phyloP scores from a whole-genome alignment of 2,888 invertebrate genomes.

The Erynnis tages region DNA sequence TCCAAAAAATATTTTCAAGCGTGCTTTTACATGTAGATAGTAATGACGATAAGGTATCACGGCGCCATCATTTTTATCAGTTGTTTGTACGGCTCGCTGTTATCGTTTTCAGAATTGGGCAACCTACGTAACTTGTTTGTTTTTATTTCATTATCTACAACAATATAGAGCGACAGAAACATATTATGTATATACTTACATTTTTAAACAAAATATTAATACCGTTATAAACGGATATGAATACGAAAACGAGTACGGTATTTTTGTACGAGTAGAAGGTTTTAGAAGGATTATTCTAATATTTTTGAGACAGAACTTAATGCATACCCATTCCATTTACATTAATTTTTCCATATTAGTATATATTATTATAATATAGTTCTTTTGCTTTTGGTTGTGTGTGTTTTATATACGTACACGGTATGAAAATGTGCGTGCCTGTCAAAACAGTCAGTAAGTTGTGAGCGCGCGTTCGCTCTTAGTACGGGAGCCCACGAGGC shows the following conservation, averaged over 20 bases:
- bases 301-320: too few relatives aligned
- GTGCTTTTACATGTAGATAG: conserved; percentile 20
- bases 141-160: conserved; percentile 31
- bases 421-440: too few relatives aligned
- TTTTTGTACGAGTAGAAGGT: not conserved
- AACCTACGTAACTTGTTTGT: conserved; percentile 41
- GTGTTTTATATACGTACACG: too few relatives aligned
- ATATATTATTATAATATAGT: too few relatives aligned
- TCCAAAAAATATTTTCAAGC: conserved; percentile 15
- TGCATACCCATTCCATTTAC: too few relatives aligned
- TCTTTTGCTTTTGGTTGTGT: too few relatives aligned
- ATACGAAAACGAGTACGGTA: not conserved
- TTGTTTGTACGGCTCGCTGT: conserved; percentile 49
- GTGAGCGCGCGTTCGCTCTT: too few relatives aligned
- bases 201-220: conserved; percentile 5
- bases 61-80: conserved; percentile 65
- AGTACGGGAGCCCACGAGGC: too few relatives aligned
- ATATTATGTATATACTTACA: not conserved
- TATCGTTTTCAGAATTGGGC: conserved; percentile 53
- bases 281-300: too few relatives aligned
- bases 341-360: too few relatives aligned
- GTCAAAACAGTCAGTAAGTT: too few relatives aligned
- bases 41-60: conserved; percentile 39
- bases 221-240: conserved; percentile 11
- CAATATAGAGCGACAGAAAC: conserved; percentile 24